Evolutionary conservation across 2,888 invertebrate genomes (phyloP).

Genomic region (Diogma glabrata): DNA sequence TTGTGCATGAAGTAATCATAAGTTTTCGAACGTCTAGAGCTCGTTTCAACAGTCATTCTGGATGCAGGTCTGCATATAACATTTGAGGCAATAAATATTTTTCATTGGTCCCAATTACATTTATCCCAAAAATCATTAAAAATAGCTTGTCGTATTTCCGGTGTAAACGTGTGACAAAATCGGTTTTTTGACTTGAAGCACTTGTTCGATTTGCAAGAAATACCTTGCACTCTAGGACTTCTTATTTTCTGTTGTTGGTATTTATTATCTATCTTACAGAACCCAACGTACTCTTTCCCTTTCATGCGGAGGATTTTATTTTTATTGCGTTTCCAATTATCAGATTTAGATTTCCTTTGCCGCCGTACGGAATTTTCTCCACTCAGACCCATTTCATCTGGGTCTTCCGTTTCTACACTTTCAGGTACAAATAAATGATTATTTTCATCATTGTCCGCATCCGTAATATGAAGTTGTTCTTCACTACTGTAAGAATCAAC

Average conservation of each 20-base stretch:
- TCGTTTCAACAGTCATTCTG: neutral
- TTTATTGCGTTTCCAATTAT: neutral
- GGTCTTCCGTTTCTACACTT: neutral
- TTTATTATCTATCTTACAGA: constrained; percentile 1
- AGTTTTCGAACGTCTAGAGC: neutral
- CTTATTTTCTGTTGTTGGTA: too few relatives aligned
- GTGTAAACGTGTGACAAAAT: neutral
- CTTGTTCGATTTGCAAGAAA: neutral
- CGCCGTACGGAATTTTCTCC: neutral
- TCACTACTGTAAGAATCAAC: neutral
- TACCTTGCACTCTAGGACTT: neutral
- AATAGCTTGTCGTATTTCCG: neutral
- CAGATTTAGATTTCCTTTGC: too few relatives aligned
- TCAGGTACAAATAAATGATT: neutral
- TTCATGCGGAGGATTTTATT: neutral
- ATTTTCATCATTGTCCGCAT: neutral
- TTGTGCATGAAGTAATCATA: neutral
- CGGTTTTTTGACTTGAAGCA: neutral
- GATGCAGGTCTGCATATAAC: neutral
- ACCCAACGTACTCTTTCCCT: neutral
- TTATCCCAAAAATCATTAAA: neutral
- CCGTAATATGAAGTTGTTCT: neutral
- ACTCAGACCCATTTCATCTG: neutral
- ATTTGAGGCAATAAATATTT: neutral
- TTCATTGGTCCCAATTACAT: neutral